Conservation (phyloP, 2,888 invertebrate genomes). For the Coenonympha glycerion region DNA sequence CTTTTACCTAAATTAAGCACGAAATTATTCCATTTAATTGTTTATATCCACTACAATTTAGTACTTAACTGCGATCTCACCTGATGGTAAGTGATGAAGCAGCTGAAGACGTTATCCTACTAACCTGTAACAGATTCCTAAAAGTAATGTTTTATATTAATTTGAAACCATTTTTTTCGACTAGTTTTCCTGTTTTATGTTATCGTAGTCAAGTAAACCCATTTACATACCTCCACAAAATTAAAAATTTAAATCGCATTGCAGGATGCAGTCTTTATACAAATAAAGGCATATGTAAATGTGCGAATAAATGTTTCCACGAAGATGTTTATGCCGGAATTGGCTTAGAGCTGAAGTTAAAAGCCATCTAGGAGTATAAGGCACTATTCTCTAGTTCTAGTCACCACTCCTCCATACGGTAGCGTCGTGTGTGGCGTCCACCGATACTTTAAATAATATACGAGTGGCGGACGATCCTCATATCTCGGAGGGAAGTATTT, state of each 20-base stretch:
- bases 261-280: slow-evolving; percentile 6
- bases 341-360: slow-evolving; percentile 10
- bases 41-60: too few relatives aligned
- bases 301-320: slow-evolving; percentile 15
- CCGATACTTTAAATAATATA: slow-evolving; percentile 63
- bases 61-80: too few relatives aligned
- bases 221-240: slow-evolving; percentile 3
- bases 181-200: not conserved
- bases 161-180: not conserved
- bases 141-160: too few relatives aligned
- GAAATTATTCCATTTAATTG: not conserved
- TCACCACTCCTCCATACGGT: slow-evolving; percentile 33
- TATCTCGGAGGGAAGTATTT: slow-evolving; percentile 73
- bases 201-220: not conserved
- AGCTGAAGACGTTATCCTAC: too few relatives aligned
- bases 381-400: slow-evolving; percentile 7
- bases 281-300: slow-evolving; percentile 19
- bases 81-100: too few relatives aligned
- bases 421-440: slow-evolving; percentile 66
- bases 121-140: too few relatives aligned
- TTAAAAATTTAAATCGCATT: slow-evolving; percentile 5
- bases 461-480: slow-evolving; percentile 59
- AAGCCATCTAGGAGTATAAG: too few relatives aligned
- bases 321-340: slow-evolving; percentile 11
- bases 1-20: slow-evolving; percentile 6